Evolutionary conservation across 2,113 vertebrate species (phyloP), one percentile per base, ranked within the genome.

Genomic region (Xiphorhynchus elegans): DNA sequence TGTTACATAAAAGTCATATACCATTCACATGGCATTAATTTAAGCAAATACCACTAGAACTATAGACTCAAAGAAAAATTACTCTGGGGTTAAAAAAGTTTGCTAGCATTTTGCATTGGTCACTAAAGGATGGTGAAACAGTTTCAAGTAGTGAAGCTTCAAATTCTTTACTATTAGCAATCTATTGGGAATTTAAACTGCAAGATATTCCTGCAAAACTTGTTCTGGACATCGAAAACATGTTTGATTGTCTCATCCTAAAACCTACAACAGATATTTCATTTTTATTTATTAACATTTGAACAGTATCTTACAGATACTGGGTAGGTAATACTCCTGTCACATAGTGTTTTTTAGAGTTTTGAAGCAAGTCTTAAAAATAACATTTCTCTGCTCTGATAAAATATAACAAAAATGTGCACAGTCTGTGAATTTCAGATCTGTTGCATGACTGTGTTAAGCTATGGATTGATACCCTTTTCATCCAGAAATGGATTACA

Each of bases 401-500:
- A 42, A 96, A 88, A 80, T 42, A 55, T 4, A 78, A 60, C 10
- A 56, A 13, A 74, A 81, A 35, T 60, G 28, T 47, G 33, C 59
- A 67, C 44, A 70, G 33, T 7, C 60, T 13, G 2, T 80, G 40
- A 62, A 37, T 84, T 84, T 87, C 64, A 72, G 35, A 46, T 89
- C 47, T 90, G 28, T 75, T 60, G 47, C 77, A 74, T 75, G 83
- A 28, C 68, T 80, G 33, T 47, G 67, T 74, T 67, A 31, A 76
- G 68, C 15, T 49, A 13, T 33, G 50, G 85, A 77, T 63, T 93
- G 78, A 77, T 74, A 88, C 16, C 81, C 31, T 74, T 58, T 90
- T 85, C 35, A 77, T 62, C 60, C 82, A 82, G 67, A 94, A 91
- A 84, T 40, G 35, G 78, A 84, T 90, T 90, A 90, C 72, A 69